A percentile compares a stretch with the other conserved stretches of the same genome.
phyloP scores from a whole-genome alignment of 1,140 invertebrate genomes.

The Cydia amplana region DNA sequence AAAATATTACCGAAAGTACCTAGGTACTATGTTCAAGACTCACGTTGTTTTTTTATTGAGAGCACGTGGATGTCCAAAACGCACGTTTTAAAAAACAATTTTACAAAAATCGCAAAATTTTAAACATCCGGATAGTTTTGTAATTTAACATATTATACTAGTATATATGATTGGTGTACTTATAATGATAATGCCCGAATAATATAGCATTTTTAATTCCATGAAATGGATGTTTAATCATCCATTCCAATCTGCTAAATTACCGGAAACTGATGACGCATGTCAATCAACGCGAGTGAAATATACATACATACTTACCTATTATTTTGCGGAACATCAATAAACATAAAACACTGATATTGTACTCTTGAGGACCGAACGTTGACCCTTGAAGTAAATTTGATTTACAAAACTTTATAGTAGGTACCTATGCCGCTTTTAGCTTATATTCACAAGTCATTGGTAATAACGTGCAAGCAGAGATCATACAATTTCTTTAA shows the following conservation, averaged over 20 bases:
- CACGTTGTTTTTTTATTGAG: background rate
- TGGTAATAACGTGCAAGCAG: no score
- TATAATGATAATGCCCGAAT: background rate
- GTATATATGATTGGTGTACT: background rate
- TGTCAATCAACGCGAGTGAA: background rate
- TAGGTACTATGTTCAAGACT: background rate
- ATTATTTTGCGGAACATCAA: background rate
- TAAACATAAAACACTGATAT: background rate
- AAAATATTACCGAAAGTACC: no score
- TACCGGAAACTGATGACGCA: slow-evolving; percentile 13
- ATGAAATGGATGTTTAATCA: background rate
- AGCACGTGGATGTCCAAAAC: background rate
- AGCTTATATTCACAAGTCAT: no score
- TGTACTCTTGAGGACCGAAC: background rate
- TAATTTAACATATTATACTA: background rate
- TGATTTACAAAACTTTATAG: background rate
- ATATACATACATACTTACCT: background rate
- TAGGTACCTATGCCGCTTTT: no score
- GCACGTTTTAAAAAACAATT: background rate
- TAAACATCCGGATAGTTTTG: background rate
- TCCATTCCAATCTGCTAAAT: background rate
- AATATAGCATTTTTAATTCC: background rate
- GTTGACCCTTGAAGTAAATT: background rate
- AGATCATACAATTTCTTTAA: no score
- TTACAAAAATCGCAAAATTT: background rate